A percentile compares a stretch with the other conserved stretches of the same genome.
phyloP scores from a whole-genome alignment of 2,113 vertebrate genomes.

The Bubo blakistoni region DNA sequence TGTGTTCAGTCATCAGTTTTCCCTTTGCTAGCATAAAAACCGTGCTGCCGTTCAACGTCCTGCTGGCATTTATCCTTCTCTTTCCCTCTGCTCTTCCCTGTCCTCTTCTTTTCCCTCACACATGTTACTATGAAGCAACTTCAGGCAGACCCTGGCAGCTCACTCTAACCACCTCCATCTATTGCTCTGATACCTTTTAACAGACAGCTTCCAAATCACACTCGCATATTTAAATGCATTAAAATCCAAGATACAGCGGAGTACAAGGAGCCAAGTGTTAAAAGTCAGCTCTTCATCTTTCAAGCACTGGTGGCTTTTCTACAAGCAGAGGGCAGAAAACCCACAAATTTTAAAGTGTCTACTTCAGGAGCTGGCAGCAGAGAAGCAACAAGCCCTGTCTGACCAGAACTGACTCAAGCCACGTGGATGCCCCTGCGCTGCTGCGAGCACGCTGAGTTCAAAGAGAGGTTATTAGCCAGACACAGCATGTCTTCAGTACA shows the following conservation, averaged over 20 bases:
- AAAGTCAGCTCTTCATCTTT: background rate
- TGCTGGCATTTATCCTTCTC: background rate
- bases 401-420: background rate
- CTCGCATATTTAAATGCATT: rapidly evolving
- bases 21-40: background rate
- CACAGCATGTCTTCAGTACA: background rate
- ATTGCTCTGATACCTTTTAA: background rate
- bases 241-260: background rate
- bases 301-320: background rate
- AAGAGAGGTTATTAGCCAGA: background rate
- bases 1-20: background rate
- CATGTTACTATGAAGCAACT: background rate
- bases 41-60: background rate
- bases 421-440: rapidly evolving
- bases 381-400: background rate
- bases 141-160: background rate
- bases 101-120: background rate
- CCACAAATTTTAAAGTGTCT: background rate
- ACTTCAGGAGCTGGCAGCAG: background rate
- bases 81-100: rapidly evolving
- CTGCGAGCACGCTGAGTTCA: background rate
- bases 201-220: background rate
- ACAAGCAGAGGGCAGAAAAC: background rate
- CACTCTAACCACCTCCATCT: background rate
- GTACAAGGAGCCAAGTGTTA: background rate